A percentile compares a stretch with the other conserved stretches of the same genome.
Evolutionary conservation across 2,797 vertebrate species (phyloP).

Genomic region (Enoplosus armatus): DNA sequence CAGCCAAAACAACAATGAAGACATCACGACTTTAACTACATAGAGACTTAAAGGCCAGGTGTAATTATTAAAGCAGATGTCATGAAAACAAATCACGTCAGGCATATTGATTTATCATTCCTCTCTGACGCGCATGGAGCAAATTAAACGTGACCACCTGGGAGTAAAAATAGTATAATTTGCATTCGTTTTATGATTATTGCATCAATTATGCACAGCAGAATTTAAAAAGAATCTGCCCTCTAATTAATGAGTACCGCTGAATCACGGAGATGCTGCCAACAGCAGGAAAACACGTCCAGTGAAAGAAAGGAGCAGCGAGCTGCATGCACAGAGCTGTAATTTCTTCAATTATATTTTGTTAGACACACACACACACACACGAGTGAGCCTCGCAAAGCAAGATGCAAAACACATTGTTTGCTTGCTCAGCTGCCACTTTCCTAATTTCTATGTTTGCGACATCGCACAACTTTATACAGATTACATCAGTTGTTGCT

Average conservation of each 20-base stretch:
- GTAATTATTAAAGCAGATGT: conserved; percentile 2
- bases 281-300: conserved; percentile 10
- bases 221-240: neutral
- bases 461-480: neutral
- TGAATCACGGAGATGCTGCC: conserved; percentile 29
- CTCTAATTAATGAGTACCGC: conserved; percentile 24
- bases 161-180: neutral
- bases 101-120: conserved; percentile 21
- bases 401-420: neutral
- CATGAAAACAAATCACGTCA: conserved; percentile 2
- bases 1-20: neutral
- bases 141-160: conserved; percentile 27
- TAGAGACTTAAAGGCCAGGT: neutral
- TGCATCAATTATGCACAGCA: conserved; percentile 39
- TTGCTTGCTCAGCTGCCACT: conserved; percentile 4
- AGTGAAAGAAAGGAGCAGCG: conserved; percentile 7
- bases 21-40: neutral
- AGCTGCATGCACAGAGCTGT: neutral
- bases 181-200: conserved; percentile 24
- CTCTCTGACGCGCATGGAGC: neutral
- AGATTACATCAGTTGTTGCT: neutral
- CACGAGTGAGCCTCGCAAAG: neutral
- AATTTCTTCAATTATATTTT: conserved; percentile 15
- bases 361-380: no score
- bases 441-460: conserved; percentile 13